Evolutionary conservation across 2,113 vertebrate genomes (phyloP).

Genomic region (Gyps fulvus): DNA sequence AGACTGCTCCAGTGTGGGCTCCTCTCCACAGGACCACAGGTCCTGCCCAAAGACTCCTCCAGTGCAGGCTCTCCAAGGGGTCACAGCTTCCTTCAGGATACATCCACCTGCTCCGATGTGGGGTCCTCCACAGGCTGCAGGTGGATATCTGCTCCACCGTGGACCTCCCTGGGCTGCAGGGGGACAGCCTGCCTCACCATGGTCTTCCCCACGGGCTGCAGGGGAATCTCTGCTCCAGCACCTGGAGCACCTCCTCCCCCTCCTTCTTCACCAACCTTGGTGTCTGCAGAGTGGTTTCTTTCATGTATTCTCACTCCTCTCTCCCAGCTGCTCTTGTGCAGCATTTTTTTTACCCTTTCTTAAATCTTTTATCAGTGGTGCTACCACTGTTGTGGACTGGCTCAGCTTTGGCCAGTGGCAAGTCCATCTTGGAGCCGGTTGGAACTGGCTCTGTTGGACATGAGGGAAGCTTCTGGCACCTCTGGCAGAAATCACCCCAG

Average conservation of each 20-base stretch:
- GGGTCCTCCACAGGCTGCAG: not conserved
- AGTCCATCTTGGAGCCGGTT: not conserved
- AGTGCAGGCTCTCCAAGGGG: rapidly evolving
- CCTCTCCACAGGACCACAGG: not conserved
- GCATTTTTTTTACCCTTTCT: not conserved
- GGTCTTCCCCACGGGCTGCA: not conserved
- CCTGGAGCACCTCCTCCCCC: not conserved
- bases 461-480: not conserved
- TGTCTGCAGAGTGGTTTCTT: not conserved
- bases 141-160: not conserved
- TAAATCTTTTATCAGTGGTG: not conserved
- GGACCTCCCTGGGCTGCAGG: not conserved
- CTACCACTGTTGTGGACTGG: not conserved
- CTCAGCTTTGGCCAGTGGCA: not conserved
- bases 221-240: rapidly evolving
- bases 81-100: not conserved
- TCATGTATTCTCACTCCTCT: not conserved
- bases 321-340: too few relatives aligned
- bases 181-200: not conserved
- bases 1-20: not conserved
- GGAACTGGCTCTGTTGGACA: not conserved
- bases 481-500: not conserved
- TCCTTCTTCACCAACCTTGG: not conserved
- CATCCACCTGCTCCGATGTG: not conserved
- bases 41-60: not conserved